Conservation (phyloP, 2,113 vertebrate genomes). For the Silurus meridionalis region DNA sequence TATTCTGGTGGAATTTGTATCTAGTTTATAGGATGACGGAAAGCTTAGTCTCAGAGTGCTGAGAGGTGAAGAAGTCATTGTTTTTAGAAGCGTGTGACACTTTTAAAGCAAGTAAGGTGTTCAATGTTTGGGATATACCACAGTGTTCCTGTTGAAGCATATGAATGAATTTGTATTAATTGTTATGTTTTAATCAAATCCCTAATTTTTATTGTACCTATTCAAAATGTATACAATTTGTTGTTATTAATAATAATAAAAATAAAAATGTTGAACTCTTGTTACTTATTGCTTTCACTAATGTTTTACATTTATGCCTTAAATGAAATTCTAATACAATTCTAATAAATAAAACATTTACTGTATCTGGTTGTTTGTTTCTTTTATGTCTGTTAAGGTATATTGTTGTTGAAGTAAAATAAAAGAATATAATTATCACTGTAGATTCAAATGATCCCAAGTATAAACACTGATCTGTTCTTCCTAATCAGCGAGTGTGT, state of each 20-base stretch:
- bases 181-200: neutral
- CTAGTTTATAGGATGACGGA: neutral
- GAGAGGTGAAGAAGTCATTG: constrained; percentile 61
- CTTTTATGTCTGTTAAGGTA: neutral
- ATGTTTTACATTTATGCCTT: constrained; percentile 2
- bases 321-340: neutral
- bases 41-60: neutral
- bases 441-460: neutral
- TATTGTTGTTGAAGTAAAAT: neutral
- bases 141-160: neutral
- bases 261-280: neutral
- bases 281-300: neutral
- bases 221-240: neutral
- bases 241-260: neutral
- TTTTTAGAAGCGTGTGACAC: constrained; percentile 59
- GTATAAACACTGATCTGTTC: neutral
- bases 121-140: neutral
- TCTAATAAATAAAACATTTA: constrained; percentile 6
- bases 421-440: neutral
- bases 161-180: neutral
- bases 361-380: neutral
- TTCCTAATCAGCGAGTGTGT: neutral
- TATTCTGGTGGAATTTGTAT: neutral
- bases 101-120: constrained; percentile 56
- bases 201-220: neutral